Conservation (phyloP, 2,888 invertebrate genomes). For the Archips crataeganus region DNA sequence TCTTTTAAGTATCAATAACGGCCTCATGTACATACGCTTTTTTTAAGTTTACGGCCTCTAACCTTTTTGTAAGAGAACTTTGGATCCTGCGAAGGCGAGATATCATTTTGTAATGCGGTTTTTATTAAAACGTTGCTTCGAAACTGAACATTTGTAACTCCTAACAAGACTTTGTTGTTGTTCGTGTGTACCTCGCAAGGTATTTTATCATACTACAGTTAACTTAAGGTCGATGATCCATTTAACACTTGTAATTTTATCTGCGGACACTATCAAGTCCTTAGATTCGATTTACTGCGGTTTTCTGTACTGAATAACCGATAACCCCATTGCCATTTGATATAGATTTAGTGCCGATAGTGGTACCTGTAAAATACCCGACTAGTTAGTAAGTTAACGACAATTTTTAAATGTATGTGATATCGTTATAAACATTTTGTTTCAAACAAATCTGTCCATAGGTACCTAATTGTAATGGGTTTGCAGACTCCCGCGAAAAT, state of each 20-base stretch:
- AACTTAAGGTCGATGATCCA: neutral
- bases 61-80: conserved; percentile 49
- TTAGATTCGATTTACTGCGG: neutral
- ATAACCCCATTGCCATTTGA: conserved; percentile 41
- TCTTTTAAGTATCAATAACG: conserved; percentile 62
- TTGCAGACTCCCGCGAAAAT: neutral
- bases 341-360: conserved; percentile 35
- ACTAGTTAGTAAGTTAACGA: conserved; percentile 43
- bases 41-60: conserved; percentile 58
- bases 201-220: conserved; percentile 14
- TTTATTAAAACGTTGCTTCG: conserved; percentile 23
- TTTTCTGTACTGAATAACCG: conserved; percentile 7
- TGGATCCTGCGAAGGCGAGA: neutral
- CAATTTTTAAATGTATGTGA: conserved; percentile 63
- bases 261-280: conserved; percentile 10
- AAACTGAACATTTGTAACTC: neutral
- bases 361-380: conserved; percentile 36
- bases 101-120: conserved; percentile 24
- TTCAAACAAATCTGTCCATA: conserved; percentile 76
- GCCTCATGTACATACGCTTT: conserved; percentile 81
- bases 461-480: conserved; percentile 45
- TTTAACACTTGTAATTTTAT: neutral
- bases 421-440: conserved; percentile 67
- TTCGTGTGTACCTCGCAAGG: conserved; percentile 35
- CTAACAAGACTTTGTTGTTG: conserved; percentile 20